A percentile compares a stretch with the other conserved stretches of the same genome.
phyloP scores from a whole-genome alignment of 2,113 vertebrate species.

The Eurystomus gularis region DNA sequence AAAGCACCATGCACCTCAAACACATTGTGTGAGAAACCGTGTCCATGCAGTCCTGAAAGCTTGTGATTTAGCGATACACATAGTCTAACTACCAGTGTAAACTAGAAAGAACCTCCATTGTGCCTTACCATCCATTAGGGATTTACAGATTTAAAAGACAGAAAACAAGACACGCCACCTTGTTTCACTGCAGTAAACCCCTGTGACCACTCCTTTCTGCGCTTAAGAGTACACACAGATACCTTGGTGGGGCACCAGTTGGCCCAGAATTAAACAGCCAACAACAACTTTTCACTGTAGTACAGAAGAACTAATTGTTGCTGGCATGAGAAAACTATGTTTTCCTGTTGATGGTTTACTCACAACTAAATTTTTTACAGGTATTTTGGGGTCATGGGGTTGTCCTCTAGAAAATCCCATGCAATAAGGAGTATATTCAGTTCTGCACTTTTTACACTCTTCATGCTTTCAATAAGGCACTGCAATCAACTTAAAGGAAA shows the following conservation, averaged over 20 bases:
- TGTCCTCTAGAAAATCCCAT: not conserved
- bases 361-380: not conserved
- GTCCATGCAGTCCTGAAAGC: not conserved
- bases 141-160: not conserved
- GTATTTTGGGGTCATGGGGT: not conserved
- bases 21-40: accelerated
- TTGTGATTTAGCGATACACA: not conserved
- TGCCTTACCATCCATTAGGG: not conserved
- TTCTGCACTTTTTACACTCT: not conserved
- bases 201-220: not conserved
- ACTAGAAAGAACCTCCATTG: not conserved
- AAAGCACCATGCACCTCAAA: not conserved
- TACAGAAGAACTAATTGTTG: not conserved
- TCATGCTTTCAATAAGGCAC: not conserved
- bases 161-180: not conserved
- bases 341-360: not conserved
- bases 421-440: not conserved
- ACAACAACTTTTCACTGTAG: not conserved
- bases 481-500: not conserved
- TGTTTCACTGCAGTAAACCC: not conserved
- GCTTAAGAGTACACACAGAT: not conserved
- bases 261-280: not conserved
- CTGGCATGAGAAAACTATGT: not conserved
- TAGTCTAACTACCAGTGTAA: not conserved
- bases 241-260: not conserved